These are phyloP conservation scores for Pogonomyrmex californicus DNA, from an alignment of 1,140 invertebrate species.

Conservation along the genomic window DNA sequence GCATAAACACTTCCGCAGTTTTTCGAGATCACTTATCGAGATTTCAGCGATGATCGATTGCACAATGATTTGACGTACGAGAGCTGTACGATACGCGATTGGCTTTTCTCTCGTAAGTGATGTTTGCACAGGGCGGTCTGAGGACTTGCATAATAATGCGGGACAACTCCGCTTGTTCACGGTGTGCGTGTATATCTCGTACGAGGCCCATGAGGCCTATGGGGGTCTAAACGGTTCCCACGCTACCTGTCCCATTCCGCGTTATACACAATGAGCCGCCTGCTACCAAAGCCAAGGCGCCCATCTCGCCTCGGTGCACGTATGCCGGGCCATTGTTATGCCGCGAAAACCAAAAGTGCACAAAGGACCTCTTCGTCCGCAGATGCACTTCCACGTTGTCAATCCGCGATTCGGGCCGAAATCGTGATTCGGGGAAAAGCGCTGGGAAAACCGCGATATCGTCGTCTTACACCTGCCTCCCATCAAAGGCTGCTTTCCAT, in stretches of 20 bases:
- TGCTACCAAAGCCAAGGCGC: slow-evolving; percentile 74
- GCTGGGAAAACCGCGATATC: slow-evolving; percentile 17
- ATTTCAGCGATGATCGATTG: slow-evolving; percentile 30
- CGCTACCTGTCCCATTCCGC: slow-evolving; percentile 82
- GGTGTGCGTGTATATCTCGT: neutral
- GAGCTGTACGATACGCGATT: slow-evolving; percentile 1
- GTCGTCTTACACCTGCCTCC: slow-evolving; percentile 8
- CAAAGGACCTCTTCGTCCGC: slow-evolving; percentile 37
- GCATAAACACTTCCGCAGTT: neutral
- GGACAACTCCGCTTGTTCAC: slow-evolving; percentile 32
- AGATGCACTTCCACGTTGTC: slow-evolving; percentile 48
- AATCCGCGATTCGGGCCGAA: slow-evolving; percentile 1
- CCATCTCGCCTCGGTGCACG: slow-evolving; percentile 55
- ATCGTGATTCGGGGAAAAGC: slow-evolving; percentile 6
- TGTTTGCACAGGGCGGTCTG: slow-evolving; percentile 47
- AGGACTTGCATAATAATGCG: slow-evolving; percentile 66
- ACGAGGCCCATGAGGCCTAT: slow-evolving; percentile 59
- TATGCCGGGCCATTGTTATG: slow-evolving; percentile 28
- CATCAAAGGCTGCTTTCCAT: neutral
- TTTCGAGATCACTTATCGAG: slow-evolving; percentile 20
- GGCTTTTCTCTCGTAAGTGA: neutral
- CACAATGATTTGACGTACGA: slow-evolving; percentile 11
- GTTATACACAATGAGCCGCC: slow-evolving; percentile 62
- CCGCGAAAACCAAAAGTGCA: slow-evolving; percentile 41
- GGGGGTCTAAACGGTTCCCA: slow-evolving; percentile 84